Evolutionary conservation across 2,888 invertebrate species (phyloP).

Genomic region (Trissoscelio sp.): DNA sequence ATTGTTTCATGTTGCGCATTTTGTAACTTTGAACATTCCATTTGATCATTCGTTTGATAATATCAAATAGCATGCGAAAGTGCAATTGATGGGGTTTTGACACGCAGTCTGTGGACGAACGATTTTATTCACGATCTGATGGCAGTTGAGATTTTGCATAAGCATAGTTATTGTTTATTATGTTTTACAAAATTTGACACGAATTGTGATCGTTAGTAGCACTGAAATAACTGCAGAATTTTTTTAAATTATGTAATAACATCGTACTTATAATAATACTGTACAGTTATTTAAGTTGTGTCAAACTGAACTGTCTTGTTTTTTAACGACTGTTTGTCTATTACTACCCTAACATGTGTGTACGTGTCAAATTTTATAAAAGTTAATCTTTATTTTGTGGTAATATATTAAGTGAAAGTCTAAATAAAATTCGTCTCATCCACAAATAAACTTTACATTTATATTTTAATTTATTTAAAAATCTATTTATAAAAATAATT

Average conservation of each 20-base stretch:
- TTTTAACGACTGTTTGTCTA: constrained; percentile 36
- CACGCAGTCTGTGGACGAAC: background rate
- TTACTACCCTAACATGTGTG: constrained; percentile 32
- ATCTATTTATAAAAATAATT: no score
- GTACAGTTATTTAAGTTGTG: constrained; percentile 10
- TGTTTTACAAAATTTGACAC: constrained; percentile 40
- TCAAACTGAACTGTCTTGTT: constrained; percentile 28
- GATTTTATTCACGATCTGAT: constrained; percentile 2
- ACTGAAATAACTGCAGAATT: constrained; percentile 39
- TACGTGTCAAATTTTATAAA: constrained; percentile 32
- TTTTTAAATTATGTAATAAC: background rate
- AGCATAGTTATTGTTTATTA: background rate
- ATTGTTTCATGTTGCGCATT: constrained; percentile 63
- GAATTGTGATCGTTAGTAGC: constrained; percentile 25
- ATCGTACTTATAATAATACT: background rate
- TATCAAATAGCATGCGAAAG: constrained; percentile 59
- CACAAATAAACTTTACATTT: no score
- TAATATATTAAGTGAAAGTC: background rate
- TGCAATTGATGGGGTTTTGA: constrained; percentile 54
- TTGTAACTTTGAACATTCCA: constrained; percentile 66
- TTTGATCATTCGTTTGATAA: constrained; percentile 65
- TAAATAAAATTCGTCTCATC: background rate
- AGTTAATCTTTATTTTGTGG: background rate
- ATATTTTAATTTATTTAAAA: no score
- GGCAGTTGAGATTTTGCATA: background rate